Base-by-base conservation (phyloP, 2,113 vertebrate genomes). In the Typhlomys cinereus region DNA sequence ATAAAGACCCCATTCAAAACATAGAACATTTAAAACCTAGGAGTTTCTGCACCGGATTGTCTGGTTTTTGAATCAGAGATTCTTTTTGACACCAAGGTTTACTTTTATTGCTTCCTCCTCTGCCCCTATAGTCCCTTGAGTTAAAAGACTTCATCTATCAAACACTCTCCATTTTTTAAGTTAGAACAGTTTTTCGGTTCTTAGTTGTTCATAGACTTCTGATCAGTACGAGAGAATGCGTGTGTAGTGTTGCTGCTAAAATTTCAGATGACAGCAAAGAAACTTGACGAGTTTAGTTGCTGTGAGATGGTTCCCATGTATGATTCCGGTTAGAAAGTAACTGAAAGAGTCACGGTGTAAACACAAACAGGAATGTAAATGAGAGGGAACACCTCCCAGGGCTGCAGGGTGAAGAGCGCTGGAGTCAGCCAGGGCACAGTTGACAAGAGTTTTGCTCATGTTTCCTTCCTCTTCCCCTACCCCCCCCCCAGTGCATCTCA, bases 251-350 rank as follows among this genome's bases (percentile, higher is more conserved):
- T 7, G 4, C 69, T 95, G 75, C 23, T 62, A 5, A 11, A 54
- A 76, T 94, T 76, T 25, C 39, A 78, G 66, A 34, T 57, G 74
- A 74, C 90, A 88, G 44, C 7, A 48, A 84, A 94, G 41, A 87
- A 84, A 76, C 4, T 62, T 83, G 29, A 66, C 36, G 7, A 10
- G 46, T 48, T 82, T 90, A 39, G 44, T 54, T 62, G 71, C 11
- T 52, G 0, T 41, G 41, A 36, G 18, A 31, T 29, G 10, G 76
- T 95, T 94, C 12, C 70, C 3, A 9, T 20, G 9, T 46, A 70
- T 66, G 36, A 61, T 61, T 94, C 93, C 92, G 46, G 61, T 80
- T 54, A 86, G 74, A 74, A 95, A 91, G 52, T 70, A 90, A 84
- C 10, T 62, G 25, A 85, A 66, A 39, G 5, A 29, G 27, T 85